Percentiles rank a stretch among this genome's conserved stretches.
These are phyloP conservation scores for Lateolabrax maculatus DNA, from an alignment of 2,797 vertebrate species.

Conservation along the genomic window DNA sequence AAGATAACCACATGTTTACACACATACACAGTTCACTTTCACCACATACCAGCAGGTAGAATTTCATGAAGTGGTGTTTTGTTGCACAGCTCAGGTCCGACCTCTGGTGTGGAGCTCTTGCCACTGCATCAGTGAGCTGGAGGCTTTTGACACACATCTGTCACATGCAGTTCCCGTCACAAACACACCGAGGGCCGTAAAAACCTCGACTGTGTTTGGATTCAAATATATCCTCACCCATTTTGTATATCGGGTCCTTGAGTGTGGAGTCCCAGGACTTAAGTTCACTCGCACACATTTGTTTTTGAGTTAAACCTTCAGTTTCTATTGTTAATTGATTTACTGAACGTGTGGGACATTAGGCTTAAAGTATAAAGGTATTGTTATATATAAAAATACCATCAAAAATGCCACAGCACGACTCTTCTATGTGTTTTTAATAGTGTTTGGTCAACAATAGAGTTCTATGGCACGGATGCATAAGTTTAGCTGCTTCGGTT, in stretches of 20 bases:
- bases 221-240: background rate
- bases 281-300: background rate
- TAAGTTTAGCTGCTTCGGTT: background rate
- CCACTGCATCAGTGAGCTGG: slow-evolving; percentile 28
- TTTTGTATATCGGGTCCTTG: background rate
- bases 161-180: slow-evolving; percentile 8
- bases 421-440: background rate
- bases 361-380: background rate
- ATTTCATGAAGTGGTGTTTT: background rate
- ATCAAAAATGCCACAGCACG: background rate
- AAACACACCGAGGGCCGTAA: background rate
- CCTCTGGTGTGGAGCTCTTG: slow-evolving; percentile 46
- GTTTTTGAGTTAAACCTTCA: background rate
- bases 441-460: background rate
- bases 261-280: background rate
- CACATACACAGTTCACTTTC: too few species aligned
- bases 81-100: slow-evolving; percentile 33
- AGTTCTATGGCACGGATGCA: too few species aligned
- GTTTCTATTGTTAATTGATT: background rate
- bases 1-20: too few species aligned
- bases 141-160: slow-evolving; percentile 19
- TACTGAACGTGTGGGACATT: background rate
- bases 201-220: background rate
- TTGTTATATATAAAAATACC: background rate
- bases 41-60: too few species aligned